phyloP scores from a whole-genome alignment of 2,797 vertebrate genomes.

The Labroides dimidiatus region DNA sequence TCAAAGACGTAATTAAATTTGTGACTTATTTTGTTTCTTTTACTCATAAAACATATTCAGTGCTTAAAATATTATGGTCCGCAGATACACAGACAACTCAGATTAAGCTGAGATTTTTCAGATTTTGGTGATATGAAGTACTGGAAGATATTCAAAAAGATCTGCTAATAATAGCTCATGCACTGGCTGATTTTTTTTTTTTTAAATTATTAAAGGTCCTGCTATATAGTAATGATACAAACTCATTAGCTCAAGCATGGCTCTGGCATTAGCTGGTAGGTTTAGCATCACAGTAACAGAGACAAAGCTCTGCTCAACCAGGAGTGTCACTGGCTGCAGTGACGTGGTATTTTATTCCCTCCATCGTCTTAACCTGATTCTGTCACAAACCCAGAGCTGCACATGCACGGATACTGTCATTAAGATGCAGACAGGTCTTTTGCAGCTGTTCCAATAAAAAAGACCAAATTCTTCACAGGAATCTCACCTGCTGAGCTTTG shows the following conservation, averaged over 20 bases:
- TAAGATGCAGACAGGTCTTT: constrained; percentile 55
- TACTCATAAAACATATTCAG: no score
- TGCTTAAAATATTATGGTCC: no score
- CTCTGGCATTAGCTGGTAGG: constrained; percentile 49
- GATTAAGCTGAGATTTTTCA: no score
- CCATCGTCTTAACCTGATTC: constrained; percentile 76
- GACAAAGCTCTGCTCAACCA: constrained; percentile 47
- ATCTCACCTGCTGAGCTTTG: constrained; percentile 27
- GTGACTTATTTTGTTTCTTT: no score
- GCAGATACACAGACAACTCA: no score
- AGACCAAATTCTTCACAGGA: constrained; percentile 41
- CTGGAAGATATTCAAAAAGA: no score
- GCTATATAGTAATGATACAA: constrained; percentile 14
- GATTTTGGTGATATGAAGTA: no score
- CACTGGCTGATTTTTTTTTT: not conserved
- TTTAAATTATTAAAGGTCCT: not conserved
- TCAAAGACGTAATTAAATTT: no score
- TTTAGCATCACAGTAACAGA: constrained; percentile 51
- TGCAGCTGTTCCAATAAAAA: constrained; percentile 53
- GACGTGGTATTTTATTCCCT: constrained; percentile 70
- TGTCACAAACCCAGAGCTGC: constrained; percentile 64
- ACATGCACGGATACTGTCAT: constrained; percentile 55
- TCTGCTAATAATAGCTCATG: no score
- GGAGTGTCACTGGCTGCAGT: constrained; percentile 65
- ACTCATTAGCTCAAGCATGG: constrained; percentile 50